phyloP scores from a whole-genome alignment of 2,888 invertebrate genomes.

The Drosophila nigricruria region DNA sequence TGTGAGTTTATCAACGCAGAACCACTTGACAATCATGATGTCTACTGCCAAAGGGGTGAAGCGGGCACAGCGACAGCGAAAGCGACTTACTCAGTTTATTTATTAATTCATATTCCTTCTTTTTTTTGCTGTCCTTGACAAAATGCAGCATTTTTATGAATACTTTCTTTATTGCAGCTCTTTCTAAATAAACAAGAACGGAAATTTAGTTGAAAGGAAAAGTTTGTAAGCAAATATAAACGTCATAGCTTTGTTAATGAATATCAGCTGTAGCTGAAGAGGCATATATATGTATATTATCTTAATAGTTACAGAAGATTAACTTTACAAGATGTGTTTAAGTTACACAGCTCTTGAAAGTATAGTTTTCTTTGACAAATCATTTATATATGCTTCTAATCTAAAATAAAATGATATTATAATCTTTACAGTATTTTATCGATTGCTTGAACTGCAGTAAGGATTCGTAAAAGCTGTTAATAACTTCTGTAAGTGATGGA shows the following conservation, averaged over 20 bases:
- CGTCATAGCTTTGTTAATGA: slow-evolving; percentile 1
- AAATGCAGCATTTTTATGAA: slow-evolving; percentile 30
- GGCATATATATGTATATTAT: not conserved
- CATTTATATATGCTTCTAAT: too few species aligned
- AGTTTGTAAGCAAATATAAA: slow-evolving; percentile 14
- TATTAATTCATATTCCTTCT: slow-evolving; percentile 55
- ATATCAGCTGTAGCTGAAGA: slow-evolving; percentile 1
- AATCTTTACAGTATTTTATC: too few species aligned
- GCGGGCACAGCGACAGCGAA: too few species aligned
- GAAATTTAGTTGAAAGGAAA: slow-evolving; percentile 12
- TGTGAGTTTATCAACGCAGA: slow-evolving; percentile 74
- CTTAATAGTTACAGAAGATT: not conserved
- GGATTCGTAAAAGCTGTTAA: too few species aligned
- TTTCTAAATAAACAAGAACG: slow-evolving; percentile 11
- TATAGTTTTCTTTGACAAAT: too few species aligned
- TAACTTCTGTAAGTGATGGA: too few species aligned
- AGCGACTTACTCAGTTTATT: slow-evolving; percentile 9
- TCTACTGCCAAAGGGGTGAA: slow-evolving; percentile 51
- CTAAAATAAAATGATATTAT: too few species aligned
- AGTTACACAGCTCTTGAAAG: too few species aligned
- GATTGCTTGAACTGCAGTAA: too few species aligned
- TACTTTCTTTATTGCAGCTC: slow-evolving; percentile 24
- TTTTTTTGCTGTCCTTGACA: slow-evolving; percentile 34
- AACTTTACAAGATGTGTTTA: not conserved
- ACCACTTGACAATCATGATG: slow-evolving; percentile 75